A percentile compares a stretch with the other conserved stretches of the same genome.
Conservation (phyloP, 2,797 vertebrate genomes). For the Emys orbicularis region DNA sequence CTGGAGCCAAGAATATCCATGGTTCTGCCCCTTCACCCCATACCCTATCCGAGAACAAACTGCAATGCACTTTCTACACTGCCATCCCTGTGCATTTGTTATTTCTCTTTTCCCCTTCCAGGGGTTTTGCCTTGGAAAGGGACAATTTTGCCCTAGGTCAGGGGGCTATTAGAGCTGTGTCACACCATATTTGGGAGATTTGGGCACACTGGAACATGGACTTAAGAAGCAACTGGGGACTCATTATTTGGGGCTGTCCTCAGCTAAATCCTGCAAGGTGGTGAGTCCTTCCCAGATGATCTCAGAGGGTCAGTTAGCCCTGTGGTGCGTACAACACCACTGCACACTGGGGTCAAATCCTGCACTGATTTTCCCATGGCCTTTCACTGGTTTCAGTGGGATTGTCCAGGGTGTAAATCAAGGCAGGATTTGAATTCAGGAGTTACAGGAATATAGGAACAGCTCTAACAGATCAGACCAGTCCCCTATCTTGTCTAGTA, state of each 20-base stretch:
- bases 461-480: neutral
- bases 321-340: neutral
- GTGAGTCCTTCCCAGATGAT: neutral
- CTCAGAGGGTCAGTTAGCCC: neutral
- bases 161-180: neutral
- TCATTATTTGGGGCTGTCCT: neutral
- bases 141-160: neutral
- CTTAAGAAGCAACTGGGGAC: neutral
- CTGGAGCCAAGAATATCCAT: neutral
- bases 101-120: neutral
- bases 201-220: neutral
- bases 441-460: neutral
- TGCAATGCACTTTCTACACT: neutral
- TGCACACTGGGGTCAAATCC: neutral
- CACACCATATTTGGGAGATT: fast-evolving
- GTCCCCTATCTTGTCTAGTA: neutral
- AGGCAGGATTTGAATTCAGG: neutral
- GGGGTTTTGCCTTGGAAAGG: neutral
- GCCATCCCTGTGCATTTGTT: neutral
- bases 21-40: neutral
- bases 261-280: neutral
- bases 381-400: neutral
- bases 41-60: neutral
- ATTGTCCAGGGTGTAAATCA: neutral
- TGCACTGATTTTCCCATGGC: neutral